Conservation (phyloP, 2,888 invertebrate species). For the Volucella zonaria region DNA sequence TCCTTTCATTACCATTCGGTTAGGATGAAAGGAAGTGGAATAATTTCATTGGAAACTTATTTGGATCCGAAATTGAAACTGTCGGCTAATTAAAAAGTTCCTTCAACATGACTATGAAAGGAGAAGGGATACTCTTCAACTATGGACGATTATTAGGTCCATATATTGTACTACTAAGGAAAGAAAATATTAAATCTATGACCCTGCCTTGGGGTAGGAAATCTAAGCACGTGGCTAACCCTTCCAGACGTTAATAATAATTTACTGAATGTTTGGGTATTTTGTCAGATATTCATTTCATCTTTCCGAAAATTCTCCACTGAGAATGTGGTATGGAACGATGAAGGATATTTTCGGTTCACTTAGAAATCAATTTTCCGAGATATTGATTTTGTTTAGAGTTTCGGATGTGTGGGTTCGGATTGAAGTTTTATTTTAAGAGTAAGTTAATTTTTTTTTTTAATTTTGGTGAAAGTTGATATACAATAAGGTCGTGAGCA, state of each 20-base stretch:
- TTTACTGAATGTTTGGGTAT: constrained; percentile 17
- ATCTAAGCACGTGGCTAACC: constrained; percentile 19
- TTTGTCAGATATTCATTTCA: not conserved
- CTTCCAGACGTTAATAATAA: constrained; percentile 27
- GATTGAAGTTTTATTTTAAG: not conserved
- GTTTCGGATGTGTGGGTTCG: not conserved
- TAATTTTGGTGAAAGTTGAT: too few relatives aligned
- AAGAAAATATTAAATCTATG: constrained; percentile 1
- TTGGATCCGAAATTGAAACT: not conserved
- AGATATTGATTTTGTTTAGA: not conserved
- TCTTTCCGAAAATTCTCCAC: not conserved
- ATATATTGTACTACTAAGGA: not conserved
- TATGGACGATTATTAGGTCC: not conserved
- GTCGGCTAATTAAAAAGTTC: constrained; percentile 17
- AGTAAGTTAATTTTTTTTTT: not conserved
- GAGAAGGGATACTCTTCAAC: not conserved
- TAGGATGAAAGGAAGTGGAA: not conserved
- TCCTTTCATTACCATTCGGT: not conserved
- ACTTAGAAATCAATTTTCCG: not conserved
- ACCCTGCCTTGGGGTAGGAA: not conserved
- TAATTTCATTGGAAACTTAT: constrained; percentile 32
- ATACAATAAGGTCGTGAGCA: too few relatives aligned
- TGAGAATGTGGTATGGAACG: not conserved
- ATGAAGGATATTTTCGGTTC: constrained; percentile 8
- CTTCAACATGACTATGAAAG: not conserved